Conservation (phyloP, 2,113 vertebrate genomes). For the Hippocampus abdominalis region DNA sequence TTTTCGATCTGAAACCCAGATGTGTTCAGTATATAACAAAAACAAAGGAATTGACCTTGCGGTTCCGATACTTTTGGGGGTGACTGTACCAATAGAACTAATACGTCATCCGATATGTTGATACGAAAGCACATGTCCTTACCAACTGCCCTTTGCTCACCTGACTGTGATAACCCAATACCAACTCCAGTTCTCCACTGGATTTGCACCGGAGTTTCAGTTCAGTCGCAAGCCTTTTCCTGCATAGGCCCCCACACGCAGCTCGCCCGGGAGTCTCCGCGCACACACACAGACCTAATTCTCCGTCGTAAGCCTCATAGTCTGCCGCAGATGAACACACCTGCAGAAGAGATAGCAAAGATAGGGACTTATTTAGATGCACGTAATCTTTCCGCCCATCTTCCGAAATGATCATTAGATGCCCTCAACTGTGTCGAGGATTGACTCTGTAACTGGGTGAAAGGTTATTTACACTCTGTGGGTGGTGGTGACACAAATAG, state of each 20-base stretch:
- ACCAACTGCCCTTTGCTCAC: conserved; percentile 53
- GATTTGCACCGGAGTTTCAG: conserved; percentile 70
- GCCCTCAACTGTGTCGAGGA: neutral
- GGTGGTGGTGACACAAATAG: conserved; percentile 17
- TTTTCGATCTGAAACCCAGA: too few relatives aligned
- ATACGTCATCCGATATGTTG: too few relatives aligned
- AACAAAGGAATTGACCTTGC: too few relatives aligned
- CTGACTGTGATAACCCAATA: conserved; percentile 63
- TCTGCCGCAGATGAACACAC: conserved; percentile 76
- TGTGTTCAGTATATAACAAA: too few relatives aligned
- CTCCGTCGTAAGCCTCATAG: conserved; percentile 75
- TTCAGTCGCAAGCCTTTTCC: conserved; percentile 29
- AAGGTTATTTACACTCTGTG: conserved; percentile 17
- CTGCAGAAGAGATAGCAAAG: conserved; percentile 55
- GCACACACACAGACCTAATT: conserved; percentile 84
- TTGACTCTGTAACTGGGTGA: conserved; percentile 20
- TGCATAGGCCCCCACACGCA: conserved; percentile 68
- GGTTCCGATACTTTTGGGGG: too few relatives aligned
- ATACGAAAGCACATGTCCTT: too few relatives aligned
- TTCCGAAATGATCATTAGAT: neutral
- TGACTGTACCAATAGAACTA: too few relatives aligned
- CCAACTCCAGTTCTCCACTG: conserved; percentile 57
- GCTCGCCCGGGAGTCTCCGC: conserved; percentile 52
- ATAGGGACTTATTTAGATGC: neutral
- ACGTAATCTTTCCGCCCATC: too few relatives aligned